phyloP scores from a whole-genome alignment of 2,797 vertebrate species.

The Intellagama lesueurii region DNA sequence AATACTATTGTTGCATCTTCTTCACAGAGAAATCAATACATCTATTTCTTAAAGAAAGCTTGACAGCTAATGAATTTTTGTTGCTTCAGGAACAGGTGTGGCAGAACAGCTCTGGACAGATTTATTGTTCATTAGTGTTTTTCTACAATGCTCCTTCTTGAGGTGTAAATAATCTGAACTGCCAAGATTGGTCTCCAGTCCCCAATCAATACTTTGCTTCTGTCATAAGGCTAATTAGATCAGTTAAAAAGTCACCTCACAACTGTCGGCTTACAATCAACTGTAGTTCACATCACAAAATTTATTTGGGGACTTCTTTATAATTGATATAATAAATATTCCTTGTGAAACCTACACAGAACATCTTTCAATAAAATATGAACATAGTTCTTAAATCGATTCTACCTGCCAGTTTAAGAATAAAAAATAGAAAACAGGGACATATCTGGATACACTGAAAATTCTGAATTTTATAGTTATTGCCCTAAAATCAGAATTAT shows the following conservation, averaged over 20 bases:
- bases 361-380: slow-evolving; percentile 73
- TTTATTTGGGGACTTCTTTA: slow-evolving; percentile 80
- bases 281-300: slow-evolving; percentile 77
- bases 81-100: slow-evolving; percentile 84
- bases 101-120: slow-evolving; percentile 77
- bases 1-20: slow-evolving; percentile 55
- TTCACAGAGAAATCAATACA: slow-evolving; percentile 68
- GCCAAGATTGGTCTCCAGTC: slow-evolving; percentile 82
- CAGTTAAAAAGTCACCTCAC: slow-evolving; percentile 81
- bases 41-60: slow-evolving; percentile 69
- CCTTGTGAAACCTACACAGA: slow-evolving; percentile 72
- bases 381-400: slow-evolving; percentile 68
- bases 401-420: slow-evolving; percentile 68
- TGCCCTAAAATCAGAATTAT: slow-evolving; percentile 70
- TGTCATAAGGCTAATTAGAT: slow-evolving; percentile 86
- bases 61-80: slow-evolving; percentile 81
- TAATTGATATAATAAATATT: slow-evolving; percentile 84
- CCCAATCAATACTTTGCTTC: slow-evolving; percentile 85
- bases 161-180: slow-evolving; percentile 83
- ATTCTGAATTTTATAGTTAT: slow-evolving; percentile 71
- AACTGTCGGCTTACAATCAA: slow-evolving; percentile 80
- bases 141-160: slow-evolving; percentile 80
- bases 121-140: slow-evolving; percentile 88
- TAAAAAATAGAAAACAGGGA: slow-evolving; percentile 71
- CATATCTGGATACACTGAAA: slow-evolving; percentile 62